A percentile compares a stretch with the other conserved stretches of the same genome.
Conservation (phyloP, 2,888 invertebrate genomes). For the Mongoloraphidia duomilia region DNA sequence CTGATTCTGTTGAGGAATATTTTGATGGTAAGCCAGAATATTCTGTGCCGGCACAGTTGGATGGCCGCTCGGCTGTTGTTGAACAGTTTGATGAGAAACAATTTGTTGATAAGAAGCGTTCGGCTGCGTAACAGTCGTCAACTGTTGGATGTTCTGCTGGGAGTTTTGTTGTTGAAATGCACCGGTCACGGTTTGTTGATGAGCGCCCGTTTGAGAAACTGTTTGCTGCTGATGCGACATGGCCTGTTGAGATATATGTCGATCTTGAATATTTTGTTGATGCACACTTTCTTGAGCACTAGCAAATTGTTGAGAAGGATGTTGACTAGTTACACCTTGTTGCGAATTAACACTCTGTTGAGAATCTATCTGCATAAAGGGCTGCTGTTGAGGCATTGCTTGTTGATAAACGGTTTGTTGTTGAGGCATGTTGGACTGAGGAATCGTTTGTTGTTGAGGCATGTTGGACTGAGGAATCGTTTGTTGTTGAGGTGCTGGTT, state of each 20-base stretch:
- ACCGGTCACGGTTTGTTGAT: slow-evolving; percentile 33
- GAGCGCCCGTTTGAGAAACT: slow-evolving; percentile 32
- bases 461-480: slow-evolving; percentile 12
- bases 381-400: slow-evolving; percentile 12
- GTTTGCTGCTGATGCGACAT: slow-evolving; percentile 8
- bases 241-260: slow-evolving; percentile 2
- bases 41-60: too few species aligned
- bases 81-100: not conserved
- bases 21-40: too few species aligned
- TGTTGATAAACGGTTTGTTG: slow-evolving; percentile 6
- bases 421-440: slow-evolving; percentile 17
- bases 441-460: slow-evolving; percentile 23
- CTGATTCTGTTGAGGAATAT: too few species aligned
- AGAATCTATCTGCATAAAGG: not conserved
- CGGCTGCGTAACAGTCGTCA: slow-evolving; percentile 28
- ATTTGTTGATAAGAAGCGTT: slow-evolving; percentile 10
- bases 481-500: slow-evolving; percentile 9
- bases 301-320: not conserved
- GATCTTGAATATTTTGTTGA: slow-evolving; percentile 10
- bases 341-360: not conserved
- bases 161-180: slow-evolving; percentile 25
- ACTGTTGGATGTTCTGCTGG: slow-evolving; percentile 28
- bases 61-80: too few species aligned
- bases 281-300: not conserved
- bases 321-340: not conserved